A percentile compares a stretch with the other conserved stretches of the same genome.
Evolutionary conservation across 1,140 invertebrate genomes (phyloP).

Genomic region (Halyomorpha halys): DNA sequence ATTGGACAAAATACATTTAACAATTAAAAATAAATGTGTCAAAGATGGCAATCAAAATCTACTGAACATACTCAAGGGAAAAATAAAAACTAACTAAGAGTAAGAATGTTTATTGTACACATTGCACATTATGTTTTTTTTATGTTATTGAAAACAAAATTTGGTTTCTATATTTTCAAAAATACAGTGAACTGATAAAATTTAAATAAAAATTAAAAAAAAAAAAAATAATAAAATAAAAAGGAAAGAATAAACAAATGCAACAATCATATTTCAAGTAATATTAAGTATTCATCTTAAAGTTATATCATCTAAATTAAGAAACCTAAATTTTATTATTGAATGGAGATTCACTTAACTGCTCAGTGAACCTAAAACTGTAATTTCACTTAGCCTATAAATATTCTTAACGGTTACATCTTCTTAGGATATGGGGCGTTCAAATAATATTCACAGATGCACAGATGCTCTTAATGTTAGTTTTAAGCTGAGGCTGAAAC

Average conservation of each 20-base stretch:
- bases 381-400: neutral
- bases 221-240: neutral
- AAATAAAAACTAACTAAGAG: conserved; percentile 5
- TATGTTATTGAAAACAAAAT: neutral
- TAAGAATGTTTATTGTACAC: conserved; percentile 16
- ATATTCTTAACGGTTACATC: too few species aligned
- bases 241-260: conserved; percentile 1
- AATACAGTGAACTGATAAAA: neutral
- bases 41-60: too few species aligned
- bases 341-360: conserved; percentile 4
- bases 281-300: neutral
- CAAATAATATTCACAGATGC: conserved; percentile 8
- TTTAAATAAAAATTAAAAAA: neutral
- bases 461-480: neutral
- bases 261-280: conserved; percentile 9
- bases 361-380: neutral
- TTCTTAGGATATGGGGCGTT: neutral
- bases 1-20: too few species aligned
- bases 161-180: conserved; percentile 4
- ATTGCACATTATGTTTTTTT: neutral
- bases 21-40: too few species aligned
- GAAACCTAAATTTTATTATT: conserved; percentile 8
- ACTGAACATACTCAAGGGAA: neutral
- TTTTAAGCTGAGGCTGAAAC: conserved; percentile 17
- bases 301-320: conserved; percentile 2